A percentile compares a stretch with the other conserved stretches of the same genome.
Conservation (phyloP, 2,888 invertebrate genomes). For the Lathronympha strigana region DNA sequence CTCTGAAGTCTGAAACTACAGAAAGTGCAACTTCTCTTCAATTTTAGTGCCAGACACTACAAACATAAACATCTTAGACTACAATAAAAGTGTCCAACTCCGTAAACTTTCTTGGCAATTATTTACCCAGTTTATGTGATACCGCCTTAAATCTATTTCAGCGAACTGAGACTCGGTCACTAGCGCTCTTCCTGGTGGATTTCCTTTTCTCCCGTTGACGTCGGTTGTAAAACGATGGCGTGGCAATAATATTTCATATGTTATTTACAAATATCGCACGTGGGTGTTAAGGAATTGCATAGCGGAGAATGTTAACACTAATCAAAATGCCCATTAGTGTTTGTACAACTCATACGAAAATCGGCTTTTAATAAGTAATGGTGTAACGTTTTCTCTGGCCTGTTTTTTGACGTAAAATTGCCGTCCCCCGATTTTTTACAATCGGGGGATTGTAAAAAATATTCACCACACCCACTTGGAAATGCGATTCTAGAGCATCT, state of each 20-base stretch:
- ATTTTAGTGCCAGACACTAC: slow-evolving; percentile 7
- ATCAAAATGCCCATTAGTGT: too few species aligned
- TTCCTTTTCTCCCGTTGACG: slow-evolving; percentile 35
- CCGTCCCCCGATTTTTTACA: too few species aligned
- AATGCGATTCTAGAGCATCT: too few species aligned
- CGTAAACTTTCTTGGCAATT: slow-evolving; percentile 14
- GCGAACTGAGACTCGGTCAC: slow-evolving; percentile 20
- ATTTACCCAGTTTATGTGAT: slow-evolving; percentile 27
- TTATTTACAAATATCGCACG: slow-evolving; percentile 26
- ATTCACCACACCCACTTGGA: too few species aligned
- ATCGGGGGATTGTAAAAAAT: too few species aligned
- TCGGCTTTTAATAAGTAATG: too few species aligned
- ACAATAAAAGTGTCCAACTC: slow-evolving; percentile 24
- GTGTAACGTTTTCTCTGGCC: too few species aligned
- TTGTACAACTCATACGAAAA: too few species aligned
- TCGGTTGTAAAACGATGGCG: slow-evolving; percentile 34
- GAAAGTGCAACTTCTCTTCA: neutral
- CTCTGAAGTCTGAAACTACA: neutral
- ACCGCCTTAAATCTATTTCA: slow-evolving; percentile 28
- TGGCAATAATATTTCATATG: slow-evolving; percentile 31
- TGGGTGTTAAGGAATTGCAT: slow-evolving; percentile 14
- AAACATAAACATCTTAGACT: slow-evolving; percentile 6
- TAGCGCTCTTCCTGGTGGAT: slow-evolving; percentile 35
- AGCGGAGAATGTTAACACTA: slow-evolving; percentile 6
- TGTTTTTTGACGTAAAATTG: too few species aligned